These are phyloP conservation scores for Datnioides undecimradiatus DNA, from an alignment of 2,113 vertebrate genomes.

Conservation along the genomic window DNA sequence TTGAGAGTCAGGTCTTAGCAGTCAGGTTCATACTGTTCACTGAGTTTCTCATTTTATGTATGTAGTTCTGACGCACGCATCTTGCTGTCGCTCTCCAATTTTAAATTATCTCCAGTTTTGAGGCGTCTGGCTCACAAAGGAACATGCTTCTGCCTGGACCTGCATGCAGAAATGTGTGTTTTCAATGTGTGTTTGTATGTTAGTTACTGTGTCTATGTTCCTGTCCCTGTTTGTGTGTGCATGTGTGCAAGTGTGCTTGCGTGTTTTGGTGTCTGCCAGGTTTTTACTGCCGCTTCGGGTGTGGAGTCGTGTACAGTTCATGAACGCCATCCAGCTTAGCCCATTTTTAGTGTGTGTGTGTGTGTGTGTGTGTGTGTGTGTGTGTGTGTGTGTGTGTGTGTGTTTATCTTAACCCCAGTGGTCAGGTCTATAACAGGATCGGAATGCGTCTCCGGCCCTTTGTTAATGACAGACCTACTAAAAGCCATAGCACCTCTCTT, in stretches of 20 bases:
- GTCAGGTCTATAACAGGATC: constrained; percentile 83
- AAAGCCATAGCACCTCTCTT: constrained; percentile 83
- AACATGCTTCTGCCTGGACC: constrained; percentile 9
- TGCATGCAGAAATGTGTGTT: constrained; percentile 9
- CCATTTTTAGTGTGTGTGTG: constrained; percentile 49
- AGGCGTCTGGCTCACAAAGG: constrained; percentile 47
- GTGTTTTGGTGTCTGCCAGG: constrained; percentile 54
- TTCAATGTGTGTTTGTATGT: constrained; percentile 11
- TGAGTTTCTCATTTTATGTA: neutral
- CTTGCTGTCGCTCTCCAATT: constrained; percentile 1
- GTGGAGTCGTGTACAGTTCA: constrained; percentile 74
- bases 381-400: constrained; percentile 49
- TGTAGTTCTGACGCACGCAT: constrained; percentile 12
- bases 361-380: constrained; percentile 50
- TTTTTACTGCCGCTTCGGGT: constrained; percentile 45
- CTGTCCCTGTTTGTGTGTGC: constrained; percentile 12
- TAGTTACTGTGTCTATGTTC: neutral
- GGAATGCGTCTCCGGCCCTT: constrained; percentile 82
- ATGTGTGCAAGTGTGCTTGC: constrained; percentile 19
- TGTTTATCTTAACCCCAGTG: constrained; percentile 76
- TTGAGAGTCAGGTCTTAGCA: neutral
- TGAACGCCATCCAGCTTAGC: constrained; percentile 44
- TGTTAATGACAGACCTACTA: constrained; percentile 85
- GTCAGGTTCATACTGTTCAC: constrained; percentile 21
- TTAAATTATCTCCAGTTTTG: constrained; percentile 57